Evolutionary conservation across 2,888 invertebrate genomes (phyloP), one percentile per base, ranked within the genome.

Genomic region (Sycophila texana): DNA sequence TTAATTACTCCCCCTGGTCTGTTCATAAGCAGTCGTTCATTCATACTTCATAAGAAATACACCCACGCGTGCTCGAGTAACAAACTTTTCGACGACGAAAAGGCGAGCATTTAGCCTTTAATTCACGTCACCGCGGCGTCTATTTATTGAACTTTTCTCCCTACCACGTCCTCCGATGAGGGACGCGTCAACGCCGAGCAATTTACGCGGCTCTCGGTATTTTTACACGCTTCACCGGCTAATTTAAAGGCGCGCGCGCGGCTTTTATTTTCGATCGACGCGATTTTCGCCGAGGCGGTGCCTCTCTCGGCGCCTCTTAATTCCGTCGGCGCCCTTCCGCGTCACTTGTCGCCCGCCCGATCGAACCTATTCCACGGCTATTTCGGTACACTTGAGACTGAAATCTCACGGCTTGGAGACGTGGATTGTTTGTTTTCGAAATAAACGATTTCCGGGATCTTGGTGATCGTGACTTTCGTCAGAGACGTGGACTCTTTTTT

Each of bases 341-440:
- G 79, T 83, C 82, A 81, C 79, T 82, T 81, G 80, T 82, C 79
- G 81, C 76, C 63, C 18, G 68, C 75, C 1, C 39, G 39, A 39
- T 39, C 39, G 39, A 39, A 39, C 39, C 39, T 39, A 39, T 39
- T 39, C 39, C 39, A 61, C 73, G 53, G 51, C 74, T 74, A 74
- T 79, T 79, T 74, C 49, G 55, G 65, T 63, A n/a, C 5, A 5
- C 60, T 13, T 3, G 60, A 16, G n/a, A 39, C 39, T 26, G 60
- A 22, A 39, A 7, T 16, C 39, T 10, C n/a, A 49, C 4, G 60
- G 26, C 7, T 1, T 49, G 22, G 22, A 60, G 60, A 10, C n/a
- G 63, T 13, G 63, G 18, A 30, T 39, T 61, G 18, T 74, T 74
- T 74, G 66, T 55, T 74, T 74, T 22, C 47, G 57, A 67, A 74